Conservation (phyloP, 2,888 invertebrate genomes). For the Leptarthrus brevirostris region DNA sequence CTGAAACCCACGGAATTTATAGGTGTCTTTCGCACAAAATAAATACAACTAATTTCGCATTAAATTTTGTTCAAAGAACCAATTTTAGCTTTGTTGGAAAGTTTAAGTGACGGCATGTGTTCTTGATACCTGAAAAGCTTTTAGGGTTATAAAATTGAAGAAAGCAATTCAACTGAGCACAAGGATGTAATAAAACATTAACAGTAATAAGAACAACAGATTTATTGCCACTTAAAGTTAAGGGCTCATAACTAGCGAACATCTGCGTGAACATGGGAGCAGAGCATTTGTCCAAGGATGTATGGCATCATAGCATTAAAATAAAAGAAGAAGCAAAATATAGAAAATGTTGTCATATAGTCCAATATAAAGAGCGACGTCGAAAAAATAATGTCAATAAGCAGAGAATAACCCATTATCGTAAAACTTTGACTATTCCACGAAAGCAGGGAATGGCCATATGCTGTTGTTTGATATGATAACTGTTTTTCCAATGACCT, state of each 20-base stretch:
- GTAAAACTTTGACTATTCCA: conserved; percentile 29
- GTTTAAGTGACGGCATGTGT: conserved; percentile 27
- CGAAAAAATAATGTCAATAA: conserved; percentile 25
- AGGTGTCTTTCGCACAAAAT: too few relatives aligned
- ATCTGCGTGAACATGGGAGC: conserved; percentile 16
- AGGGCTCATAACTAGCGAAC: conserved; percentile 31
- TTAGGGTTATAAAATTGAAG: conserved; percentile 1
- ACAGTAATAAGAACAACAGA: conserved; percentile 38
- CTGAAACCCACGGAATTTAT: too few relatives aligned
- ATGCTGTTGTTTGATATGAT: background rate
- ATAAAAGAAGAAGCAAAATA: background rate
- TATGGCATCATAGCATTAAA: background rate
- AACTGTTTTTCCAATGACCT: conserved; percentile 9
- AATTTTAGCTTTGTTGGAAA: background rate
- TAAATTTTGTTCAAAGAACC: background rate
- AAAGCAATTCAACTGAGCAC: conserved; percentile 27
- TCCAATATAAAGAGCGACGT: conserved; percentile 14
- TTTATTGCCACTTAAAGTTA: conserved; percentile 40
- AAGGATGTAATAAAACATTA: conserved; percentile 43
- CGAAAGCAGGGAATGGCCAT: conserved; percentile 28
- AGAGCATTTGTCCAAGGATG: background rate
- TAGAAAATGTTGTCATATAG: background rate
- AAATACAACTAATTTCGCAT: background rate
- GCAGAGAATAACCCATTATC: background rate
- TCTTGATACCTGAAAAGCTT: conserved; percentile 25